Evolutionary conservation across 1,140 invertebrate species (phyloP).

Genomic region (Macrocentrus cingulum): DNA sequence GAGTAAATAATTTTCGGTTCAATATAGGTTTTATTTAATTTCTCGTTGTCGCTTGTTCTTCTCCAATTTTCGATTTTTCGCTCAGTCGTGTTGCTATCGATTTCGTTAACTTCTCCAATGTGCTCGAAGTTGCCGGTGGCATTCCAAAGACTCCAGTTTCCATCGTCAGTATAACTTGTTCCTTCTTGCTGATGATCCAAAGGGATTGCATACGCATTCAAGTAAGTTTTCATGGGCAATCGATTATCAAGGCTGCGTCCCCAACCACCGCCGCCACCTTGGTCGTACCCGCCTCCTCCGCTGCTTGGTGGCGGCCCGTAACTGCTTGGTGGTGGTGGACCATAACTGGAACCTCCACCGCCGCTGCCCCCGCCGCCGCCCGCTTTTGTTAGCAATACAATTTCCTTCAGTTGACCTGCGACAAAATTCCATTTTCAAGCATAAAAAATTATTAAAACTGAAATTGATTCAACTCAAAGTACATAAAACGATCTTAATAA

Average conservation of each 20-base stretch:
- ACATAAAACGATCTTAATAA: constrained; percentile 2
- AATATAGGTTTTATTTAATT: not conserved
- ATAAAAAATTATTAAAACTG: not conserved
- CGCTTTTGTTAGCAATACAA: constrained; percentile 48
- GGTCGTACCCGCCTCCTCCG: constrained; percentile 41
- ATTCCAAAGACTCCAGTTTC: not conserved
- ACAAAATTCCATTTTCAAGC: not conserved
- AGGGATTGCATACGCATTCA: constrained; percentile 5
- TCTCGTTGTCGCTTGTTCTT: not conserved
- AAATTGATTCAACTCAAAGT: not conserved
- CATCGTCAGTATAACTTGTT: not conserved
- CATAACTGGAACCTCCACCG: constrained; percentile 34
- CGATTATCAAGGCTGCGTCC: constrained; percentile 48
- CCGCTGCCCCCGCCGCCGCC: constrained; percentile 31
- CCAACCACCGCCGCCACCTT: constrained; percentile 46
- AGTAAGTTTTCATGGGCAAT: constrained; percentile 19
- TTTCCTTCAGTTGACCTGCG: constrained; percentile 45
- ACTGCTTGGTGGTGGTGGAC: constrained; percentile 37
- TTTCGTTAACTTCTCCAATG: constrained; percentile 15
- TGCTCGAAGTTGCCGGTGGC: constrained; percentile 9
- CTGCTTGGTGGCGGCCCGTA: constrained; percentile 41
- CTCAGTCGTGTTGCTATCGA: not conserved
- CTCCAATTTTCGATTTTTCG: not conserved
- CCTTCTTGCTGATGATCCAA: not conserved
- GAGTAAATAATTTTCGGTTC: constrained; percentile 8